These are phyloP conservation scores for Vanessa cardui DNA, from an alignment of 2,888 invertebrate genomes.

Conservation along the genomic window DNA sequence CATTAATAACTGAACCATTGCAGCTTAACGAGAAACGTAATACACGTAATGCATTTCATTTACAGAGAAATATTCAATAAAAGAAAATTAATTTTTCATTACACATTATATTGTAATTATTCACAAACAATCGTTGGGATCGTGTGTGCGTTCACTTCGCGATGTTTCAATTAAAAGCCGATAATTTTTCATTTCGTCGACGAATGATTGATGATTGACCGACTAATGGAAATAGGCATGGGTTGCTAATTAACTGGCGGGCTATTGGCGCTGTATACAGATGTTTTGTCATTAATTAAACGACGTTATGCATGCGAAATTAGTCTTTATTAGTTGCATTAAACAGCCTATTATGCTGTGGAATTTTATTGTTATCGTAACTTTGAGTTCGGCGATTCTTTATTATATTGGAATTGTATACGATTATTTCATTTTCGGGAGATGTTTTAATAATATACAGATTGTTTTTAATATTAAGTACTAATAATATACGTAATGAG, in stretches of 20 bases:
- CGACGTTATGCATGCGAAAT: neutral
- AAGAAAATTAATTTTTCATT: constrained; percentile 12
- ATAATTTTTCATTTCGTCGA: constrained; percentile 32
- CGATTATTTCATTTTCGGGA: too few species aligned
- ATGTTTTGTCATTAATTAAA: neutral
- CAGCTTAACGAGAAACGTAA: neutral
- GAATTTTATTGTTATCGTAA: too few species aligned
- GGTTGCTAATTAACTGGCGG: constrained; percentile 20
- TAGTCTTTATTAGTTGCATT: neutral
- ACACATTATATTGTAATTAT: constrained; percentile 7
- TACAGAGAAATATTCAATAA: neutral
- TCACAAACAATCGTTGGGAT: constrained; percentile 12
- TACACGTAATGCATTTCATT: neutral
- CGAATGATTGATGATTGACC: constrained; percentile 25
- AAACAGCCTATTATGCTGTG: neutral
- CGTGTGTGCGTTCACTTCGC: constrained; percentile 13
- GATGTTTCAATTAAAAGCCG: constrained; percentile 32
- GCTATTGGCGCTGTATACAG: neutral
- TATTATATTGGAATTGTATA: too few species aligned
- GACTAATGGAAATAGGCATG: constrained; percentile 22
- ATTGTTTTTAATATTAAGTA: too few species aligned
- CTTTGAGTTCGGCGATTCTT: too few species aligned
- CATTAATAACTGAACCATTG: too few species aligned
- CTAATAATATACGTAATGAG: too few species aligned
- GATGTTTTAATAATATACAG: too few species aligned